These are phyloP conservation scores for Heliocidaris tuberculata DNA, from an alignment of 35 echinoderm and acorn worm genomes.

Conservation along the genomic window DNA sequence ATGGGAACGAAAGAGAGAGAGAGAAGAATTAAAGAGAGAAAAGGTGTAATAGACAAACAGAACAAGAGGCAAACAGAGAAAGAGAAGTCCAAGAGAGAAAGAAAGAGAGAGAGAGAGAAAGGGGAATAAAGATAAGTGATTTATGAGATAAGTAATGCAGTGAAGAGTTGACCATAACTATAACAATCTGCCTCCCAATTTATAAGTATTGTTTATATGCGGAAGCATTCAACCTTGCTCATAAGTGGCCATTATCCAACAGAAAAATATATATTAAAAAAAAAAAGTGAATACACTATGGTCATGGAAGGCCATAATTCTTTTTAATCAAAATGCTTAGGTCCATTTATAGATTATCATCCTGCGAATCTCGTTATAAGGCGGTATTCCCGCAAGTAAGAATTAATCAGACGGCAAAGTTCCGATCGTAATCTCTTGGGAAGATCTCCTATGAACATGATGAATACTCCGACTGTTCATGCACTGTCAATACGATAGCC, in stretches of 20 bases:
- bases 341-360: background rate
- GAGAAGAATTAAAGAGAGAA: no score
- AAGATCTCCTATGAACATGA: background rate
- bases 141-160: background rate
- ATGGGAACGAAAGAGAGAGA: no score
- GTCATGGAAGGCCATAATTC: background rate
- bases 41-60: no score
- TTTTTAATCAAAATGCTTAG: background rate
- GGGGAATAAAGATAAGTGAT: background rate
- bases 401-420: background rate
- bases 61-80: no score
- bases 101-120: background rate
- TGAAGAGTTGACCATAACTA: background rate
- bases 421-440: background rate
- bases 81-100: no score
- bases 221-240: background rate
- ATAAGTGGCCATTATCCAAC: background rate
- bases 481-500: constrained; percentile 20
- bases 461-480: background rate
- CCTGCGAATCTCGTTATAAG: background rate
- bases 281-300: background rate
- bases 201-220: background rate
- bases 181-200: background rate
- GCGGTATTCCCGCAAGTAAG: background rate
- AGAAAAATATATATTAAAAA: background rate